A percentile compares a stretch with the other conserved stretches of the same genome.
These are phyloP conservation scores for Erythrocercus mccallii DNA, from an alignment of 2,113 vertebrate species.

Conservation along the genomic window DNA sequence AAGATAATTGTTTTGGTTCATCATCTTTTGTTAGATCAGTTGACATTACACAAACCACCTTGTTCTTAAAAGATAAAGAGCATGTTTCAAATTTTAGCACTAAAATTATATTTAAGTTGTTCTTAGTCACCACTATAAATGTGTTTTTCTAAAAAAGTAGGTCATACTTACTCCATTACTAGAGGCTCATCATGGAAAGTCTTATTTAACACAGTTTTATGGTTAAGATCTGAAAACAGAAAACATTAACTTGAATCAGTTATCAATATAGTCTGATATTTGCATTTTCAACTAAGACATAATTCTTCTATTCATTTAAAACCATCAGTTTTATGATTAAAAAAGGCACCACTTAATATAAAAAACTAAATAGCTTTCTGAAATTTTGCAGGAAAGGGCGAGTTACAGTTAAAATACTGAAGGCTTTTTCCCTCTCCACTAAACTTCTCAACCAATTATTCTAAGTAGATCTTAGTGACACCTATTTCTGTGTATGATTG, in stretches of 20 bases:
- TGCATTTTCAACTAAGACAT: neutral
- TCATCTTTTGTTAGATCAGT: neutral
- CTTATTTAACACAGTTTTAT: conserved; percentile 75
- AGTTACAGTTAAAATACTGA: neutral
- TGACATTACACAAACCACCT: neutral
- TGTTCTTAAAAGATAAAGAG: neutral
- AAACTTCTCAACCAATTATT: neutral
- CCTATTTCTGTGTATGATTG: neutral
- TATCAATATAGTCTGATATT: neutral
- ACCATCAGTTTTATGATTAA: neutral
- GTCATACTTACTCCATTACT: conserved; percentile 93
- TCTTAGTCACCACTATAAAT: neutral
- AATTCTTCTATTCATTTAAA: neutral
- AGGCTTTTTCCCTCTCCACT: neutral
- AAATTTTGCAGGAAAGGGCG: neutral
- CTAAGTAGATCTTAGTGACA: neutral
- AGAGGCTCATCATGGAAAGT: conserved; percentile 91
- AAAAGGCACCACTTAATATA: neutral
- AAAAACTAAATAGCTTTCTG: neutral
- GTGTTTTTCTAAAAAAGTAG: neutral
- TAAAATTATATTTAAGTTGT: neutral
- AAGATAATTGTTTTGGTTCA: neutral
- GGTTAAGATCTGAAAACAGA: conserved; percentile 75
- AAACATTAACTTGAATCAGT: neutral
- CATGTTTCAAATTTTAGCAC: neutral